phyloP scores from a whole-genome alignment of 2,113 vertebrate genomes.

The Diglossa brunneiventris region DNA sequence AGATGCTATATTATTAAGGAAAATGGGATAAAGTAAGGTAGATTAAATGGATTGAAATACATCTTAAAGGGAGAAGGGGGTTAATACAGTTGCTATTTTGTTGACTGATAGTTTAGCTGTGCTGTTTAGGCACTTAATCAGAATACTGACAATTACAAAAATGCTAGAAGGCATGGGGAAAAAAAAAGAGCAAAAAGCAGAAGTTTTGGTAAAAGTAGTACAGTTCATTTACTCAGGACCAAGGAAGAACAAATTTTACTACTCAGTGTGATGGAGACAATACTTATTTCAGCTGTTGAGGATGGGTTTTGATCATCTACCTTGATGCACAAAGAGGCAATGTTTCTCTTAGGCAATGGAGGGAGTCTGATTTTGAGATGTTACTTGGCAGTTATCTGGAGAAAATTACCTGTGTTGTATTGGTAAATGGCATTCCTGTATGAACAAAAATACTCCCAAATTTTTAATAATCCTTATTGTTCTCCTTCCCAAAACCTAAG shows the following conservation, averaged over 20 bases:
- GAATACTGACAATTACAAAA: background rate
- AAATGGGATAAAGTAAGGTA: background rate
- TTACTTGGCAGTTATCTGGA: background rate
- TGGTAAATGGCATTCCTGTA: background rate
- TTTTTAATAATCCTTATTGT: background rate
- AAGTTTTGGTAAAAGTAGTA: background rate
- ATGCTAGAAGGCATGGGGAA: background rate
- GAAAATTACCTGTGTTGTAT: background rate
- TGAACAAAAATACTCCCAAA: background rate
- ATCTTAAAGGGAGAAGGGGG: background rate
- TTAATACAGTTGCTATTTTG: background rate
- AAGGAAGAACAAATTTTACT: background rate
- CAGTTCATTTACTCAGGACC: background rate
- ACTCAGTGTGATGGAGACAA: background rate
- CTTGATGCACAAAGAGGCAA: background rate
- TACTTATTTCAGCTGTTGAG: background rate
- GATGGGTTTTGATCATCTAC: background rate
- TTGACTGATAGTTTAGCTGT: background rate
- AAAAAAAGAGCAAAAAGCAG: background rate
- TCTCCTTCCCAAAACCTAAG: background rate
- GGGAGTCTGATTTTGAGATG: background rate
- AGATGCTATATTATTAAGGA: background rate
- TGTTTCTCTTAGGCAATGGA: background rate
- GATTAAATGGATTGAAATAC: background rate
- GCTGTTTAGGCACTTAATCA: background rate